These are phyloP conservation scores for Arctopsyche grandis DNA, from an alignment of 1,140 invertebrate genomes.

Conservation along the genomic window DNA sequence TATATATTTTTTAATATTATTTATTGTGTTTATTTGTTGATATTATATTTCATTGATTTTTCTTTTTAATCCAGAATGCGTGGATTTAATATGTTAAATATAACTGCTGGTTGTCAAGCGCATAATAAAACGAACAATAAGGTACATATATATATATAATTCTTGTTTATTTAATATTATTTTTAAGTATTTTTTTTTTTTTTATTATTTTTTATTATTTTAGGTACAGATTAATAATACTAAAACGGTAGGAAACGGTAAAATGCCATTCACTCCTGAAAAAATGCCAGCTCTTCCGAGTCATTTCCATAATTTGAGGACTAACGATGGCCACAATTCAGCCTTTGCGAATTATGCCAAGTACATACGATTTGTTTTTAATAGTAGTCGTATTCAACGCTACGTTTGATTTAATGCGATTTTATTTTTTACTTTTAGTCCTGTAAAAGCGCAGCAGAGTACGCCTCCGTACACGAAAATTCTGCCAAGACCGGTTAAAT, in stretches of 20 bases:
- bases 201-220: background rate
- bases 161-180: background rate
- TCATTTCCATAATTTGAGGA: conserved; percentile 55
- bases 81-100: conserved; percentile 50
- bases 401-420: no score
- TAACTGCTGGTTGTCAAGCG: conserved; percentile 35
- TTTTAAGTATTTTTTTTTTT: background rate
- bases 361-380: conserved; percentile 49
- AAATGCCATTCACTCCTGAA: background rate
- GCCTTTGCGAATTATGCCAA: conserved; percentile 61
- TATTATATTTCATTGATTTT: conserved; percentile 39
- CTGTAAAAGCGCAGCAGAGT: background rate
- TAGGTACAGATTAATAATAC: conserved; percentile 41
- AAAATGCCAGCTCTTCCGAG: background rate
- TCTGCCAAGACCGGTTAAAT: conserved; percentile 8
- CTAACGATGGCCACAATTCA: conserved; percentile 59
- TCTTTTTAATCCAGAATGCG: conserved; percentile 42
- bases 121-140: conserved; percentile 44
- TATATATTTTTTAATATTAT: conserved; percentile 27
- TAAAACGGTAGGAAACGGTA: conserved; percentile 3
- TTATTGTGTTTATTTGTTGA: conserved; percentile 13
- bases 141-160: conserved; percentile 18
- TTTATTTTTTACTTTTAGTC: background rate
- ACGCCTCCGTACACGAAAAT: background rate
- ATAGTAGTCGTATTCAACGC: no score